These are phyloP conservation scores for Caenorhabditis sp. DNA, from an alignment of 2,888 invertebrate genomes.

Conservation along the genomic window DNA sequence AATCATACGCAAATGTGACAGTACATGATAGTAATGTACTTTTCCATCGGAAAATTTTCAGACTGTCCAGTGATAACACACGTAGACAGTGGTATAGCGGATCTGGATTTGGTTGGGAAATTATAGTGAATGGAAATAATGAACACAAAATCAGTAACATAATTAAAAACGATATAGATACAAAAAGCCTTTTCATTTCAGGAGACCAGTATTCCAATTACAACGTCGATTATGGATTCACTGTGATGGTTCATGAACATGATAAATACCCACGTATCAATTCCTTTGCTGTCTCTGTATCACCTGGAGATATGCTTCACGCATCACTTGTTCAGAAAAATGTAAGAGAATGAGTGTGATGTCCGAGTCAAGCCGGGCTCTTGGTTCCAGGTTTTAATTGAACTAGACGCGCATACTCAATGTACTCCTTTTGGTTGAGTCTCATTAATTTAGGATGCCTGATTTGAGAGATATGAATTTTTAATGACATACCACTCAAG, in stretches of 20 bases:
- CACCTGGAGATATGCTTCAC: slow-evolving; percentile 62
- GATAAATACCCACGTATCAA: slow-evolving; percentile 56
- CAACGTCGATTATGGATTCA: slow-evolving; percentile 32
- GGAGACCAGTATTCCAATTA: background rate
- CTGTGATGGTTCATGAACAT: slow-evolving; percentile 57
- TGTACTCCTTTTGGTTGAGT: too few species aligned
- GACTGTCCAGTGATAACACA: slow-evolving; percentile 49
- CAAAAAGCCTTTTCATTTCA: too few species aligned
- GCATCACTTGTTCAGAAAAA: slow-evolving; percentile 63
- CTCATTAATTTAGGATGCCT: too few species aligned
- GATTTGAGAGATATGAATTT: too few species aligned
- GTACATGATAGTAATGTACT: too few species aligned
- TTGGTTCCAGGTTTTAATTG: too few species aligned
- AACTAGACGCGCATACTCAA: too few species aligned
- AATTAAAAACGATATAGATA: background rate
- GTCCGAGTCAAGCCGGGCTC: too few species aligned
- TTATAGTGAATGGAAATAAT: slow-evolving; percentile 58
- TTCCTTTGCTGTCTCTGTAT: slow-evolving; percentile 56
- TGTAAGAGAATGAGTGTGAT: slow-evolving; percentile 59
- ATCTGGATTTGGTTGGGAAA: slow-evolving; percentile 64
- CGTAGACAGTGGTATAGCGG: slow-evolving; percentile 64
- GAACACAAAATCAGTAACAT: background rate
- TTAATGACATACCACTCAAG: too few species aligned
- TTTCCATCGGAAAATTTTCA: slow-evolving; percentile 45
- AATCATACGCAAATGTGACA: too few species aligned